Evolutionary conservation across 1,140 invertebrate species (phyloP).

Genomic region (Calycopis cecrops): DNA sequence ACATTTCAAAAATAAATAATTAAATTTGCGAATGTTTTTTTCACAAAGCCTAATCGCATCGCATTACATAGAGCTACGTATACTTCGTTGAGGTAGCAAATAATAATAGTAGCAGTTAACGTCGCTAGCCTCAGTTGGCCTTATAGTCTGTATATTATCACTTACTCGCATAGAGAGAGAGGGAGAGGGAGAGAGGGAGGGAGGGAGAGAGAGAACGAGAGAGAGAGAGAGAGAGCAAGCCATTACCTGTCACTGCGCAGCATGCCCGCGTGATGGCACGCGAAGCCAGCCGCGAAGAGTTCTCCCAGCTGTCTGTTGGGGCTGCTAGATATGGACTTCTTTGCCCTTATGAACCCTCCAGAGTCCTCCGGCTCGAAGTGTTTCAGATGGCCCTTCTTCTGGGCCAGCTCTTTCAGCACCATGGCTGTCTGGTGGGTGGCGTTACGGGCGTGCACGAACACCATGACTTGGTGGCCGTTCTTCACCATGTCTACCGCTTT

Average conservation of each 20-base stretch:
- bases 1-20: no score
- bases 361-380: constrained; percentile 81
- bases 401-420: constrained; percentile 84
- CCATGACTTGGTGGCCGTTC: constrained; percentile 97
- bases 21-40: no score
- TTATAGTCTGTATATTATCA: no score
- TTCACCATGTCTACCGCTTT: constrained; percentile 92
- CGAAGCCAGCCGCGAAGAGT: constrained; percentile 92
- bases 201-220: not conserved
- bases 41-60: no score
- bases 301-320: constrained; percentile 86
- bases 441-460: constrained; percentile 99
- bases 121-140: no score
- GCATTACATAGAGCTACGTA: no score
- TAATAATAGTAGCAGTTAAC: no score
- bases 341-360: constrained; percentile 77
- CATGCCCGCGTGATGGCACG: constrained; percentile 98
- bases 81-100: no score
- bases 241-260: constrained; percentile 85
- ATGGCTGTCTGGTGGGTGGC: constrained; percentile 93
- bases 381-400: constrained; percentile 82
- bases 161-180: not conserved
- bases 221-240: not conserved
- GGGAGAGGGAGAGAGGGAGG: not conserved
- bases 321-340: constrained; percentile 81